These are phyloP conservation scores for Leucoraja ocellata DNA, from an alignment of 2,797 vertebrate species.

Conservation along the genomic window DNA sequence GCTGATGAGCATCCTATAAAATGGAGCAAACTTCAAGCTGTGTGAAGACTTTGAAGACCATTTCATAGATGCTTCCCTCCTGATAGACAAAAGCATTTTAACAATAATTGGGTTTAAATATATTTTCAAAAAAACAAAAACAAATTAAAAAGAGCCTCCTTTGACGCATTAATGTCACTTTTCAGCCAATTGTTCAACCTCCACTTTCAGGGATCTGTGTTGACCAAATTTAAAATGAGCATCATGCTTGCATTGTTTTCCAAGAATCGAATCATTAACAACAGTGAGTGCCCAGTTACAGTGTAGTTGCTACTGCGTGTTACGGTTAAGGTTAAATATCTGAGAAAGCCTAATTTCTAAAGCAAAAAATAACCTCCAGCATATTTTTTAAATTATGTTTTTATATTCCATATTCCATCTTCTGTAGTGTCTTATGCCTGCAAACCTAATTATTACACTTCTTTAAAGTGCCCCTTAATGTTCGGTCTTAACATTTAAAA, in stretches of 20 bases:
- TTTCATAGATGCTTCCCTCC: no score
- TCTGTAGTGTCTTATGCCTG: no score
- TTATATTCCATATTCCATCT: no score
- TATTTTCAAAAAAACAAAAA: no score
- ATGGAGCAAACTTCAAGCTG: no score
- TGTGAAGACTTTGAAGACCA: no score
- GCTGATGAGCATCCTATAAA: no score
- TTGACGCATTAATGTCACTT: neutral
- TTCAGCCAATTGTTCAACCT: neutral
- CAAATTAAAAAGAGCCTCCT: neutral
- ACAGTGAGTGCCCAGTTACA: neutral
- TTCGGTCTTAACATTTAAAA: neutral
- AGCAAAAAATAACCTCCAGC: no score
- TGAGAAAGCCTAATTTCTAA: neutral
- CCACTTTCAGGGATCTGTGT: neutral
- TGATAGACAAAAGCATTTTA: no score
- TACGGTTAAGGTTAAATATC: neutral
- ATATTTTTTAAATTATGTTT: no score
- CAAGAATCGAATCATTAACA: neutral
- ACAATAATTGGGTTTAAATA: no score
- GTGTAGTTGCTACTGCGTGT: neutral
- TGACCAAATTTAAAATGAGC: neutral
- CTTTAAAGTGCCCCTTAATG: neutral
- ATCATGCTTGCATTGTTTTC: neutral
- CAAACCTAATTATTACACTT: no score